phyloP scores from a whole-genome alignment of 2,888 invertebrate species.

The Palloptera scutellata region DNA sequence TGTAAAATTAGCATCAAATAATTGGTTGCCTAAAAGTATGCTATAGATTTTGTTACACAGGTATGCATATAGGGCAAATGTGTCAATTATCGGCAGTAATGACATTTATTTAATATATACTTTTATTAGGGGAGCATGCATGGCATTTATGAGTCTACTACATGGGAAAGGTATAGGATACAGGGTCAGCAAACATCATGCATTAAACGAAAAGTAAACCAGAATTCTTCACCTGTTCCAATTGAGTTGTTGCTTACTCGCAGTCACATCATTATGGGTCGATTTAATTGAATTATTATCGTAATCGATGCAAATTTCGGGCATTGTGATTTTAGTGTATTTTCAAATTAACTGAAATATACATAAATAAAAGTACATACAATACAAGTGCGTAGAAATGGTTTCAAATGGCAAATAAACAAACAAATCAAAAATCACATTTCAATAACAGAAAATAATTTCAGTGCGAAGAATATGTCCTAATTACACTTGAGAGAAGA shows the following conservation, averaged over 20 bases:
- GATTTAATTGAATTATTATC: constrained; percentile 30
- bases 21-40: constrained; percentile 39
- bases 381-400: not conserved
- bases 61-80: constrained; percentile 18
- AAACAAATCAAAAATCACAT: too few species aligned
- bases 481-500: too few species aligned
- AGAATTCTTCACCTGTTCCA: constrained; percentile 42
- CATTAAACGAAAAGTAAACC: constrained; percentile 1
- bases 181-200: constrained; percentile 6
- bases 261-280: constrained; percentile 17
- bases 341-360: not conserved
- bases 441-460: too few species aligned
- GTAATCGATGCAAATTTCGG: constrained; percentile 38
- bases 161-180: not conserved
- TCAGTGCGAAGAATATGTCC: too few species aligned
- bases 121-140: not conserved
- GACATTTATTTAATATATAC: not conserved
- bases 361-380: constrained; percentile 3
- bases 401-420: not conserved
- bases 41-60: constrained; percentile 25
- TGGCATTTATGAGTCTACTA: not conserved
- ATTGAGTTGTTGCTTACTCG: constrained; percentile 20
- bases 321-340: constrained; percentile 30
- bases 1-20: not conserved
- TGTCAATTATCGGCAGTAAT: not conserved